Base-by-base conservation (phyloP, 2,113 vertebrate species). In the Scomber japonicus region DNA sequence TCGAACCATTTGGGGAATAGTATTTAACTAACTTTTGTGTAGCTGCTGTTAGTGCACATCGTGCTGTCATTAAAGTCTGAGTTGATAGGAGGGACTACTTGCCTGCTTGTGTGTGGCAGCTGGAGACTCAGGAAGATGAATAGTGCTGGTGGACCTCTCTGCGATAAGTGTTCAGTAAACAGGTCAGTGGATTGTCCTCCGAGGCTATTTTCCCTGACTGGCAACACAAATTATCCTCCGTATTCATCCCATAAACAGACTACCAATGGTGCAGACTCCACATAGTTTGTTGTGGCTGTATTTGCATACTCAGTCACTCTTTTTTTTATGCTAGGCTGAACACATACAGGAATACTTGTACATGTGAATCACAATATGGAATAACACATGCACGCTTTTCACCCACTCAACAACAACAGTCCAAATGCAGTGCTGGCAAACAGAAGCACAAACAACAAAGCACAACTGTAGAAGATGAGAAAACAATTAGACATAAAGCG, bases 91-190 rank as follows among this genome's bases (percentile, higher is more conserved):
- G 72, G 78, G 71, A 86, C 81, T 69, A 71, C 74, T 78, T 74
- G 76, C 49, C 62, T 83, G 82, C 73, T 71, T 71, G 65, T 87
- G 82, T 77, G 78, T 65, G 84, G 66, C 85, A 62, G 85, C 70
- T 53, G 66, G 61, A 90, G 88, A 81, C 79, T 70, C 53, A 27
- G 84, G 85, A 68, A 72, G 72, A 89, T 90, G 81, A 90, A 91
- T 90, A 57, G 83, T 89, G 87, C 78, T 61, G 86, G 80, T 87
- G 88, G 86, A 91, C 79, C 89, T 90, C 89, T 90, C 90, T 92
- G 89, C 30, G 93, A 91, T 94, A 92, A 92, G 89, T 92, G 93
- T 92, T 92, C 60, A 19, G 88, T 91, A 92, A 93, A 91, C 85
- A 71, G 93, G 93, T 92, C 93, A 91, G 87, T 79, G 77, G 85